Conservation (phyloP, 2,888 invertebrate species). For the Drosophila mimetica region DNA sequence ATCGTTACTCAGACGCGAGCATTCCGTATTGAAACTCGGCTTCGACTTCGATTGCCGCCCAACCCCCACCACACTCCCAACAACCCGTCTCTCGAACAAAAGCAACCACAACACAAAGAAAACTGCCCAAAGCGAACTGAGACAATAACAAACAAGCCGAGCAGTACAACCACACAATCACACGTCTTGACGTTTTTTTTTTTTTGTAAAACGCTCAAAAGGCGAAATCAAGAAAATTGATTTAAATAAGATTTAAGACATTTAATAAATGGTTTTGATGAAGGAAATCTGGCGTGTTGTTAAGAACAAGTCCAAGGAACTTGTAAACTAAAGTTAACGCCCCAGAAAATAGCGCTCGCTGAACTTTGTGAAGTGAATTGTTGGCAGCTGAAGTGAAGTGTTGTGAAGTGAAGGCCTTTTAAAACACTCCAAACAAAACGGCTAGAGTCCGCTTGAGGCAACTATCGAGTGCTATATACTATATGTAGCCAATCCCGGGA, state of each 20-base stretch:
- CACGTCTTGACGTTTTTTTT: constrained; percentile 65
- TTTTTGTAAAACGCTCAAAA: constrained; percentile 56
- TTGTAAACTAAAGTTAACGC: constrained; percentile 1
- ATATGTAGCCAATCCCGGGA: constrained; percentile 57
- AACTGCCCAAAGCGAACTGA: constrained; percentile 55
- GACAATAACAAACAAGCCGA: constrained; percentile 38
- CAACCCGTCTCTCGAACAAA: constrained; percentile 21
- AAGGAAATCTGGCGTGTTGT: constrained; percentile 16
- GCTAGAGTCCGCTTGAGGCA: constrained; percentile 69
- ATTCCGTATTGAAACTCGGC: constrained; percentile 48
- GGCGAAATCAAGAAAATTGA: constrained; percentile 30
- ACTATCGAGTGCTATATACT: constrained; percentile 36
- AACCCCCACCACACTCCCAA: constrained; percentile 13
- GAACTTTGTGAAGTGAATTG: constrained; percentile 5
- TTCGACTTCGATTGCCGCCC: constrained; percentile 46
- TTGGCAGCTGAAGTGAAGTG: constrained; percentile 2
- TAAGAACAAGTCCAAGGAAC: constrained; percentile 11
- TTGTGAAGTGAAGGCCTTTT: constrained; percentile 2
- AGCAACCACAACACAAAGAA: constrained; percentile 63
- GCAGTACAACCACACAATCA: constrained; percentile 40
- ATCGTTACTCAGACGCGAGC: constrained; percentile 65
- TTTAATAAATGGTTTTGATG: constrained; percentile 23
- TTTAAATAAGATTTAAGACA: constrained; percentile 21
- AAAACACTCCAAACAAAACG: constrained; percentile 44
- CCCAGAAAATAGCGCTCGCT: no score